Percentiles rank a stretch among this genome's conserved stretches.
Conservation (phyloP, 2,797 vertebrate genomes). For the Cottoperca gobio region DNA sequence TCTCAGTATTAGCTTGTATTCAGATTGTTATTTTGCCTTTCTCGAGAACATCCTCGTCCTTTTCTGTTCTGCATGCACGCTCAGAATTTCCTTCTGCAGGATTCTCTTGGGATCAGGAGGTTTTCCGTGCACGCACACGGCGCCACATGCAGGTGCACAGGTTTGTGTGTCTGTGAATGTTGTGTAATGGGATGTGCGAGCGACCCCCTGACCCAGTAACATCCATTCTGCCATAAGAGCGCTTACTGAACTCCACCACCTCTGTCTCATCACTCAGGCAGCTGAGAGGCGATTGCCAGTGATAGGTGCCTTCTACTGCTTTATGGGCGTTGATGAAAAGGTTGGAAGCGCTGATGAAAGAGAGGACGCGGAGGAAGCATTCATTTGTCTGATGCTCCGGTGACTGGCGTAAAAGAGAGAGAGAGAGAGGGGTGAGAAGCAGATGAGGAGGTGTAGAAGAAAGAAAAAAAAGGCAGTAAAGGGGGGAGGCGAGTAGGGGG, state of each 20-base stretch:
- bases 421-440: slow-evolving; percentile 17
- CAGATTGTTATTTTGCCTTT: background rate
- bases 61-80: background rate
- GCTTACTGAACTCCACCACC: slow-evolving; percentile 73
- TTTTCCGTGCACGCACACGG: background rate
- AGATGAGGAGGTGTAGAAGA: slow-evolving; percentile 22
- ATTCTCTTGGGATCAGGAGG: background rate
- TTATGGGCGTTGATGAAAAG: slow-evolving; percentile 82
- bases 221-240: slow-evolving; percentile 72
- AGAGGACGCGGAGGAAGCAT: slow-evolving; percentile 68
- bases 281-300: slow-evolving; percentile 74
- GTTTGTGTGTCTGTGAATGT: slow-evolving; percentile 48
- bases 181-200: slow-evolving; percentile 71
- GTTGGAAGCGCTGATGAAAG: slow-evolving; percentile 80
- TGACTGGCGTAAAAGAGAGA: slow-evolving; percentile 62
- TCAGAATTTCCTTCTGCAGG: background rate
- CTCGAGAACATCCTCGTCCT: background rate
- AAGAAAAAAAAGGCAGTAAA: slow-evolving; percentile 7
- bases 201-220: slow-evolving; percentile 77
- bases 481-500: background rate
- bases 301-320: slow-evolving; percentile 75
- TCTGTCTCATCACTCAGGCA: slow-evolving; percentile 78
- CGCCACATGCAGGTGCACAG: slow-evolving; percentile 8
- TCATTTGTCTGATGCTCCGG: slow-evolving; percentile 78
- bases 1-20: background rate